phyloP scores from a whole-genome alignment of 2,113 vertebrate genomes.

The Leptobrachium ailaonicum region DNA sequence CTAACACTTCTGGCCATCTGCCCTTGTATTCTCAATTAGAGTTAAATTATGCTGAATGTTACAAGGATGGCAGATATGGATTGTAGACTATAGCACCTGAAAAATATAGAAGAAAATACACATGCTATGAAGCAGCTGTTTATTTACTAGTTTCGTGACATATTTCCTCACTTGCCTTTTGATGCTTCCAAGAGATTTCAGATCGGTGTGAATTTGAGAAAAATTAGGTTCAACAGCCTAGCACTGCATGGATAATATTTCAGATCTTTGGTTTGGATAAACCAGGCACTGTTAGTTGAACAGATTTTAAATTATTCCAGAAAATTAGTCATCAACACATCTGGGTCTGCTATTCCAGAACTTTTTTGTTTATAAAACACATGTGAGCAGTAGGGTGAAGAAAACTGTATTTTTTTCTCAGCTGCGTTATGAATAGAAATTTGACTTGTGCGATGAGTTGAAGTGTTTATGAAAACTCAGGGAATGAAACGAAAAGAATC shows the following conservation, averaged over 20 bases:
- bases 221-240: slow-evolving; percentile 61
- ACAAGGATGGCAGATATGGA: slow-evolving; percentile 78
- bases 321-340: slow-evolving; percentile 56
- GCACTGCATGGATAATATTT: slow-evolving; percentile 59
- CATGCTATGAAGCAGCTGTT: slow-evolving; percentile 78
- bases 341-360: slow-evolving; percentile 59
- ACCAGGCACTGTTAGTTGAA: slow-evolving; percentile 54
- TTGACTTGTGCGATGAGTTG: slow-evolving; percentile 69
- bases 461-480: slow-evolving; percentile 70
- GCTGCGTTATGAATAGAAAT: slow-evolving; percentile 63
- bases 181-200: slow-evolving; percentile 66
- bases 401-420: slow-evolving; percentile 50
- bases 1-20: slow-evolving; percentile 87
- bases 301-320: slow-evolving; percentile 66
- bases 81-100: slow-evolving; percentile 73
- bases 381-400: slow-evolving; percentile 47
- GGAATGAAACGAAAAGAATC: slow-evolving; percentile 53
- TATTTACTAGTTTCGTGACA: slow-evolving; percentile 73
- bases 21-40: slow-evolving; percentile 98
- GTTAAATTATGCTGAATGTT: slow-evolving; percentile 83
- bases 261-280: slow-evolving; percentile 51
- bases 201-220: slow-evolving; percentile 66
- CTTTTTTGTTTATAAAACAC: slow-evolving; percentile 62
- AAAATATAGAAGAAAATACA: slow-evolving; percentile 78
- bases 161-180: slow-evolving; percentile 70